Base-by-base conservation (phyloP, 2,888 invertebrate species). In the Drosophila cognata region DNA sequence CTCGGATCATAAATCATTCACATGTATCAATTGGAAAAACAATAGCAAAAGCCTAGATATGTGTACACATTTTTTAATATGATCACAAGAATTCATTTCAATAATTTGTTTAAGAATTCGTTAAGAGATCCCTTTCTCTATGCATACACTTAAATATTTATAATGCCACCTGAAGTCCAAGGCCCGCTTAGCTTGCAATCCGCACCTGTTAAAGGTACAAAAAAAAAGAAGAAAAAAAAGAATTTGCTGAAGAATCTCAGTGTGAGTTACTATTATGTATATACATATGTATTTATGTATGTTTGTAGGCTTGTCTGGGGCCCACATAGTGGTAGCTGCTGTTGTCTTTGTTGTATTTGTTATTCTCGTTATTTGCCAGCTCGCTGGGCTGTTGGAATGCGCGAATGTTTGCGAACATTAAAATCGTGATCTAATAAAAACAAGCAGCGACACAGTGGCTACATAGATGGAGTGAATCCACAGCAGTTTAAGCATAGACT, bases 381-480 rank as follows among this genome's bases (percentile, higher is more conserved):
- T 68, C 43, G 67, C 50, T 71, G 71, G 64, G 71, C 62, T 68
- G 73, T 71, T 76, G 86, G 90, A 81, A 88, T 88, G 87, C 88
- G 87, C 90, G 77, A 88, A 82, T 84, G 84, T 89, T 89, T 88
- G 85, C 88, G 74, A 88, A 92, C 91, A 90, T 86, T 87, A 81
- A 85, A 91, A 92, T 91, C 91, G 91, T 92, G 92, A 91, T 92
- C 92, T 86, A 91, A 89, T 92, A 91, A 82, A 81, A 86, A 75
- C 51, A 71, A 71, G 63, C 74, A 72, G 60, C 48, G 62, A 68
- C 66, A 72, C 25, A 31, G 25, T 46, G 21, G 21, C 4, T 2
- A 7, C 2, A 55, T 10, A 51, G 57, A 51, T 36, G 33, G 28
- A 61, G 80, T 64, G 65, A 85, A 74, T 79, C 75, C 61, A 79